phyloP scores from a whole-genome alignment of 2,888 invertebrate genomes.

The Eristalis intricaria region DNA sequence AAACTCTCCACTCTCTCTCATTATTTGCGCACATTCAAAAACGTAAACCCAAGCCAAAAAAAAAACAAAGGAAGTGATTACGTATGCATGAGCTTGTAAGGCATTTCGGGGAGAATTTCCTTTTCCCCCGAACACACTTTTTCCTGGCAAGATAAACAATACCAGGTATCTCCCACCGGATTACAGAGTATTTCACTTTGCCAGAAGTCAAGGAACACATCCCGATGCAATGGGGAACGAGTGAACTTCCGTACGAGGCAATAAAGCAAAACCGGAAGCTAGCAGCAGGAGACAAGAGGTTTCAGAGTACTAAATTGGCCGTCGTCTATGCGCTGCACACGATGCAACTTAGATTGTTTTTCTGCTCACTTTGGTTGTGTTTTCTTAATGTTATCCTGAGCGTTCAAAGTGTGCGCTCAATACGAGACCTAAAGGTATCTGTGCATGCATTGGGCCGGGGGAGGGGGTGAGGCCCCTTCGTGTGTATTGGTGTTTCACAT shows the following conservation, averaged over 20 bases:
- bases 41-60: background rate
- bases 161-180: background rate
- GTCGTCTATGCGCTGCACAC: conserved; percentile 31
- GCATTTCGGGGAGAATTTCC: conserved; percentile 8
- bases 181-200: background rate
- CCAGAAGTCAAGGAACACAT: background rate
- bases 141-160: conserved; percentile 35
- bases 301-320: background rate
- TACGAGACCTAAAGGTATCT: background rate
- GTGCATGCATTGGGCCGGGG: no score
- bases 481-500: conserved; percentile 34
- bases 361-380: conserved; percentile 1
- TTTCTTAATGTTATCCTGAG: background rate
- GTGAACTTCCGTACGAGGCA: background rate
- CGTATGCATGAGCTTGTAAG: background rate
- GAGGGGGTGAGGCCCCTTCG: background rate
- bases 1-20: background rate
- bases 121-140: conserved; percentile 5
- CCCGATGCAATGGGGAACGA: background rate
- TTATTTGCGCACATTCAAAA: background rate
- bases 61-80: conserved; percentile 9
- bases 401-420: conserved; percentile 8
- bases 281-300: background rate
- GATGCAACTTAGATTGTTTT: conserved; percentile 33
- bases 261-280: conserved; percentile 15